Evolutionary conservation across 2,888 invertebrate genomes (phyloP).

Genomic region (Tipula lateralis): DNA sequence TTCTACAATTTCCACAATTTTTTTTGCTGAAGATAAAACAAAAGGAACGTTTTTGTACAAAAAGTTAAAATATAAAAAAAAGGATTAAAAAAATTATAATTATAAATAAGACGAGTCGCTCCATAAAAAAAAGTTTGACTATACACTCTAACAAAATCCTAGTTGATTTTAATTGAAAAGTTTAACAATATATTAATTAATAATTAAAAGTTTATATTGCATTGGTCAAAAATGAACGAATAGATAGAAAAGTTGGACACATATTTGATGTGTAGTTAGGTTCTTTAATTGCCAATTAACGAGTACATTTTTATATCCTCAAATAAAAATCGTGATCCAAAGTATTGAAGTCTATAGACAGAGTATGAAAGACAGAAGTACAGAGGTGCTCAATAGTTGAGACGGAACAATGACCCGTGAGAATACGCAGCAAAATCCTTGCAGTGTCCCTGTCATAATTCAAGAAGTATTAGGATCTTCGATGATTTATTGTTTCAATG

Average conservation of each 20-base stretch:
- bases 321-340: too few species aligned
- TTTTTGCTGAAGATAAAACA: not conserved
- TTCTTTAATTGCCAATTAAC: not conserved
- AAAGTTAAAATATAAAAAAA: not conserved
- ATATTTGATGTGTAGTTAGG: too few species aligned
- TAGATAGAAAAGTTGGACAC: not conserved
- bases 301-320: too few species aligned
- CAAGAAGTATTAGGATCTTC: too few species aligned
- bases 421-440: too few species aligned
- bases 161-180: not conserved
- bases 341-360: too few species aligned
- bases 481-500: too few species aligned
- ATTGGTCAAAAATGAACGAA: not conserved
- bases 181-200: not conserved
- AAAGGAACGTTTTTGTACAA: not conserved
- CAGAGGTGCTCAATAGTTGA: too few species aligned
- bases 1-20: not conserved
- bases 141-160: not conserved
- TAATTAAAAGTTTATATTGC: not conserved
- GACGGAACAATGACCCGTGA: too few species aligned
- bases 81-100: not conserved
- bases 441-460: too few species aligned
- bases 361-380: too few species aligned
- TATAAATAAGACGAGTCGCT: not conserved
- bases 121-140: not conserved